phyloP scores from a whole-genome alignment of 2,113 vertebrate genomes.

The Mustela lutreola region DNA sequence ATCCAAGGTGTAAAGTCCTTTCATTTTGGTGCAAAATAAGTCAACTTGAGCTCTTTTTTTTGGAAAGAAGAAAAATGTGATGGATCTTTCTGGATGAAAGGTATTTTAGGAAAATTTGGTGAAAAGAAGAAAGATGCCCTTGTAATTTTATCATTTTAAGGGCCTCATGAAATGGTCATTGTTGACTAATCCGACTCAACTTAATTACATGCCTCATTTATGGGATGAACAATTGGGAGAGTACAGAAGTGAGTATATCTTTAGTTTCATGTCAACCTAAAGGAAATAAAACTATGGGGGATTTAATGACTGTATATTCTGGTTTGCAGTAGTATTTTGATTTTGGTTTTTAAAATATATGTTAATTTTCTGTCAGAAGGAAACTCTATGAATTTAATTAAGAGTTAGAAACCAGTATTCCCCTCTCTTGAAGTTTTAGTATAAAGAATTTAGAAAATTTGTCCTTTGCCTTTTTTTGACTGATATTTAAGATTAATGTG shows the following conservation, averaged over 20 bases:
- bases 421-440: neutral
- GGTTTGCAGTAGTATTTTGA: constrained; percentile 1
- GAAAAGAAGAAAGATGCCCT: neutral
- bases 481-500: neutral
- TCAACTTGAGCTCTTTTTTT: neutral
- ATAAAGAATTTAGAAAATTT: neutral
- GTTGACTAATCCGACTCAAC: constrained; percentile 7
- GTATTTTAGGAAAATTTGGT: constrained; percentile 27
- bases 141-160: constrained; percentile 24
- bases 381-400: neutral
- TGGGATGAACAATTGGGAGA: neutral
- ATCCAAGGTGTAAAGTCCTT: neutral
- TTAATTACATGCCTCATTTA: neutral
- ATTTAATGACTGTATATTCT: constrained; percentile 47
- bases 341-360: constrained; percentile 62
- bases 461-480: constrained; percentile 12
- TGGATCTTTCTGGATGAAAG: neutral
- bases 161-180: neutral
- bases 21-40: neutral
- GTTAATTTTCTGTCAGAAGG: constrained; percentile 54
- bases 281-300: constrained; percentile 12
- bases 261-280: neutral
- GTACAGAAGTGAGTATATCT: constrained; percentile 37
- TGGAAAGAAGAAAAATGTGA: neutral
- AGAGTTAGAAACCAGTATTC: neutral